Percentiles rank a stretch among this genome's conserved stretches.
Conservation (phyloP, 2,797 vertebrate genomes). For the Spheniscus humboldti region DNA sequence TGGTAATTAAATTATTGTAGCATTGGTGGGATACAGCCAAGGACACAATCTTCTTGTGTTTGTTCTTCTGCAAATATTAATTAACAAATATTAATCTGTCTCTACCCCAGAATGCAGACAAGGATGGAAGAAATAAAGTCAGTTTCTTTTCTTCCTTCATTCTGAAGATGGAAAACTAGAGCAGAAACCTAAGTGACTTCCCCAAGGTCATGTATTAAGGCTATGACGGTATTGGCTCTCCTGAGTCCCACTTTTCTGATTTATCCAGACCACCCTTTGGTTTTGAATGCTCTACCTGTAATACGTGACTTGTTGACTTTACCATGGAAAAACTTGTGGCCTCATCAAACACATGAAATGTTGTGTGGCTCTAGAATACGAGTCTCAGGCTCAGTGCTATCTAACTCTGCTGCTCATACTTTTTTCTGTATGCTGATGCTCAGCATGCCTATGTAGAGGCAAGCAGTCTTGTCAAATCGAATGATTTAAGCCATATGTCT, state of each 20-base stretch:
- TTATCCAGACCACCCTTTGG: neutral
- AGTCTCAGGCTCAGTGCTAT: neutral
- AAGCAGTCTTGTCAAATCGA: neutral
- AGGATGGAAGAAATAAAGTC: neutral
- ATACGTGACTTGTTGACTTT: neutral
- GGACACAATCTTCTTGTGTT: neutral
- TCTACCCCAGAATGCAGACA: neutral
- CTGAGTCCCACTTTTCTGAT: neutral
- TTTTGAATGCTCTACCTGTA: neutral
- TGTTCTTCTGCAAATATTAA: neutral
- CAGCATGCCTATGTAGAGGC: neutral
- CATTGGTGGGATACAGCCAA: neutral
- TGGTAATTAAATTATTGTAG: neutral
- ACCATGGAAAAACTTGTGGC: neutral
- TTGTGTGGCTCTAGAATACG: neutral
- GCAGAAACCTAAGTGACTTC: neutral
- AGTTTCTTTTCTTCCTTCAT: neutral
- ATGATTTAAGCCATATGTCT: neutral
- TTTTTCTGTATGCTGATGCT: neutral
- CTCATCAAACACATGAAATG: neutral
- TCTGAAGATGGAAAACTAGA: neutral
- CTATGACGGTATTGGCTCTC: neutral
- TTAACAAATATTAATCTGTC: neutral
- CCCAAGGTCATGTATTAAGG: neutral
- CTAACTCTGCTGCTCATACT: neutral